Evolutionary conservation across 2,797 vertebrate genomes (phyloP), one percentile per base, ranked within the genome.

Genomic region (Peromyscus aztecus): DNA sequence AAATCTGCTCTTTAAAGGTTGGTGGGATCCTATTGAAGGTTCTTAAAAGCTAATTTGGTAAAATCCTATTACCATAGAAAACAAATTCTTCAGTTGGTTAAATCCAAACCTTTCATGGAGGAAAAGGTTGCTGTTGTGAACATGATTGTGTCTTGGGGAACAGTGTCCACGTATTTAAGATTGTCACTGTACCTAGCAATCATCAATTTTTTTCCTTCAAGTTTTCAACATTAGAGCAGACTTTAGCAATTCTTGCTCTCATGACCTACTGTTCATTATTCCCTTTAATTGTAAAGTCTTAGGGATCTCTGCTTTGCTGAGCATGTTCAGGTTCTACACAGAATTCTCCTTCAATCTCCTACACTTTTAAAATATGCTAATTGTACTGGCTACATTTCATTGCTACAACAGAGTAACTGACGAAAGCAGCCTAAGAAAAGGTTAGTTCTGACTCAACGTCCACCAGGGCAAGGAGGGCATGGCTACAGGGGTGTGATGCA

Each of bases 41-140:
- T 92, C 46, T 96, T 81, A 81, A 96, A 88, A 78, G n/a, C 61
- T 94, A 96, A 95, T 90, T 88, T 94, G 59, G 65, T 69, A 61
- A 94, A 94, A 75, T 94, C 13, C n/a, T 82, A 92, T 69, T 92
- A 29, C 34, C 55, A 76, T 65, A 61, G 67, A 85, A 92, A 96
- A 63, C 61, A 94, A 69, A 91, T 59, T 94, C 37, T 86, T 80
- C 73, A 78, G 14, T 24, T 85, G 67, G 57, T 52, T 73, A 24
- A 81, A 40, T 92, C 49, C 40, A 91, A 71, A 82, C 40, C 52
- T 89, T 97, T 95, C 55, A 11, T 57, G 63, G 77, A 92, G 84
- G 94, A 92, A 88, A 77, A 67, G 29, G 87, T 88, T 92, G 55
- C 85, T 93, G 29, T 86, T 67, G 82, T 94, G 67, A 89, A 77